Base-by-base conservation (phyloP, 2,797 vertebrate species). In the Scyliorhinus canicula region DNA sequence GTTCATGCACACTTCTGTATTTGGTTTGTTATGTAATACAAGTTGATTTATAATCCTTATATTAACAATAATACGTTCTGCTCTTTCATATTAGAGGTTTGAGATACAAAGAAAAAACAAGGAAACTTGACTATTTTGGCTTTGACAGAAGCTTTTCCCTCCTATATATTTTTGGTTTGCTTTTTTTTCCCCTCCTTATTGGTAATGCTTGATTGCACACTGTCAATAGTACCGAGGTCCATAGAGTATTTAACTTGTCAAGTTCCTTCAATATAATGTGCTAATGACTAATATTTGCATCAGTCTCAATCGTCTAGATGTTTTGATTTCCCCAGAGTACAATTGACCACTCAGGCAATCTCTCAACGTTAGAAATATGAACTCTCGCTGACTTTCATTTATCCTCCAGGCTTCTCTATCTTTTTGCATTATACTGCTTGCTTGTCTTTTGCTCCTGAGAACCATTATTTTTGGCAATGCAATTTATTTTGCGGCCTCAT, bases 281-380 rank as follows among this genome's bases (percentile, higher is more conserved):
- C 77, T 44, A 79, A 79, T 44, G 77, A 82, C 77, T 82, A 21
- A 82, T 82, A 82, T 82, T 82, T 82, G 77, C 77, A 82, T 82
- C 40, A 82, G 77, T 44, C 19, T 82, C 77, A 82, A 47, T 44
- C 40, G 16, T 44, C 40, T 24, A 44, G 77, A 47, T 44, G 21
- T 44, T 82, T 44, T 82, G 77, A 82, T 82, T 82, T 82, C 77
- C 77, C 77, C 77, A 82, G 77, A 40, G 40, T 82, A 7, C 40
- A 21, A 82, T 82, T 82, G 77, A 82, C 77, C 40, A 82, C 40
- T 7, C n/a, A 79, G 14, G 74, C n/a, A 44, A 44, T 79, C n/a
- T 79, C 74, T 79, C 74, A 79, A 19, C 40, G 0, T 44, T 82
- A 82, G 77, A 82, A 82, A 44, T 44, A 82, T 82, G 77, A 82